Evolutionary conservation across 2,113 vertebrate genomes (phyloP).

Genomic region (Lepus americanus): DNA sequence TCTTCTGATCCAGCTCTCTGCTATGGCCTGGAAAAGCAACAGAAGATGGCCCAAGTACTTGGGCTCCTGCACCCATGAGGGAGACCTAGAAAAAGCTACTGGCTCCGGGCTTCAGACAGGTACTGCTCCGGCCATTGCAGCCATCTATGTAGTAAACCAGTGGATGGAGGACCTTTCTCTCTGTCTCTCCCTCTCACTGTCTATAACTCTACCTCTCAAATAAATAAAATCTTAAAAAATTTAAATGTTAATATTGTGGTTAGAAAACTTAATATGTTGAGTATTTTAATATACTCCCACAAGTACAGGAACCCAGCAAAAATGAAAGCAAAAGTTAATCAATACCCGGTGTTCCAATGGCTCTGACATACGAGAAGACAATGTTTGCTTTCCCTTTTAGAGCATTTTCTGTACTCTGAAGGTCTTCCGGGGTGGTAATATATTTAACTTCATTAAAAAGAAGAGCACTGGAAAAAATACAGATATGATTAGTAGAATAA

Average conservation of each 20-base stretch:
- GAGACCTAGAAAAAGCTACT: too few relatives aligned
- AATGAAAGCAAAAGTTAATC: not conserved
- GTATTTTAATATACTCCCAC: not conserved
- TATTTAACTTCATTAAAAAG: constrained; percentile 97
- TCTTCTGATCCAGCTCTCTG: too few relatives aligned
- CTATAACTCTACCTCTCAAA: too few relatives aligned
- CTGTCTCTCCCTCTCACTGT: too few relatives aligned
- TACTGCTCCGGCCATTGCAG: too few relatives aligned
- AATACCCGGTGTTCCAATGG: constrained; percentile 95
- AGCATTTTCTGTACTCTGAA: constrained; percentile 90
- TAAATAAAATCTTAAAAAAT: not conserved
- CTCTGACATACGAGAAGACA: constrained; percentile 92
- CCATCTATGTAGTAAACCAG: too few relatives aligned
- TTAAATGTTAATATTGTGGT: constrained; percentile 22
- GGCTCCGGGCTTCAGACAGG: too few relatives aligned
- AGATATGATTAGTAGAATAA: constrained; percentile 66
- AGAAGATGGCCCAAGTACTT: too few relatives aligned
- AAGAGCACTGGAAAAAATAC: constrained; percentile 89
- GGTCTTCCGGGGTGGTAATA: constrained; percentile 89
- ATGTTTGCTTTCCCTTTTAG: constrained; percentile 91
- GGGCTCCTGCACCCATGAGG: too few relatives aligned
- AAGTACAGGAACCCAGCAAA: not conserved
- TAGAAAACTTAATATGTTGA: not conserved
- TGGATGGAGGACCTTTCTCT: too few relatives aligned
- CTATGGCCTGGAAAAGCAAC: too few relatives aligned